Base-by-base conservation (phyloP, 2,888 invertebrate species). In the Cryptophagus acutangulus region DNA sequence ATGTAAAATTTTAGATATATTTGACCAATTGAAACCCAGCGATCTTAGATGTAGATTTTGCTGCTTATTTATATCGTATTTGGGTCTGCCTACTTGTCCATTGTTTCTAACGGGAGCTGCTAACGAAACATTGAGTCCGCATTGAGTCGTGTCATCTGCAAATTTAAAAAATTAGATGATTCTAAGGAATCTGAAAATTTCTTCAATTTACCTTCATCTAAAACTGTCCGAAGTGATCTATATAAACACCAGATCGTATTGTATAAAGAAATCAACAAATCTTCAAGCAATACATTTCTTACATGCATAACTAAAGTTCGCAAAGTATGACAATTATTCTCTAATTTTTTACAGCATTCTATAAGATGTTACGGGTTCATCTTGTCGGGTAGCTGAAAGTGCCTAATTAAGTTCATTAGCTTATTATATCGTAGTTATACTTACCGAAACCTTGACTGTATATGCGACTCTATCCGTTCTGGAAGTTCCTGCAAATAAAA, bases 1-100 rank as follows among this genome's bases (percentile, higher is more conserved):
- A 2, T 20, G 14, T 29, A 43, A 41, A 16, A 30, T 15, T 18
- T 35, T 30, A n/a, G 28, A n/a, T 14, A 41, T 40, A n/a, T 15
- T 18, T 5, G 38, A 28, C 41, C 41, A 41, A 6, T 14, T 15
- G 13, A 40, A 17, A 17, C 41, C 41, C 13, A 30, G 18, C 13
- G 28, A 30, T n/a, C 37, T 12, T 6, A 26, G 26, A 6, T 26
- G 9, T 4, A 26, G n/a, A 4, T 12, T 12, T 8, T 26, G 26
- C 12, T 26, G 10, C n/a, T 26, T 13, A 12, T n/a, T 4, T 6
- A 26, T n/a, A 3, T 26, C 26, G n/a, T 26, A 12, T 4, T 3
- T 8, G n/a, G n/a, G 26, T 8, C 26, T 26, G 12, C 26, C 26
- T 12, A 26, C 26, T 4, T n/a, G 3, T 4, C 26, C 26, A 26